These are phyloP conservation scores for Pygoscelis antarcticus DNA, from an alignment of 2,113 vertebrate species.

Conservation along the genomic window DNA sequence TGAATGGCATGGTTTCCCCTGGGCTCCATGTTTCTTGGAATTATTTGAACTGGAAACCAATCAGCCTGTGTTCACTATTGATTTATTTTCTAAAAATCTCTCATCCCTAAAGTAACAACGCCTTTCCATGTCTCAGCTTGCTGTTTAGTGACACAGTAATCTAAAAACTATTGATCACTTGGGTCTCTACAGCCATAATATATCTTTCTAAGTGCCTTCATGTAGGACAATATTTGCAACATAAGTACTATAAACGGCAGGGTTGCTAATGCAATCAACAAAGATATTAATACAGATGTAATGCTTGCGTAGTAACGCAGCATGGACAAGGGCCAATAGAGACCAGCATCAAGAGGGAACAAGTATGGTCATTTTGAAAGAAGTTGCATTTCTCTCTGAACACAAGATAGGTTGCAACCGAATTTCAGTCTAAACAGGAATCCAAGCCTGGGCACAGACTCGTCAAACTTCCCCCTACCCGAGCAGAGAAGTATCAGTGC, in stretches of 20 bases:
- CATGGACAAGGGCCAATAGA: neutral
- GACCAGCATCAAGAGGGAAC: neutral
- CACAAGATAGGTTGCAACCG: neutral
- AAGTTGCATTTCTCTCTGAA: neutral
- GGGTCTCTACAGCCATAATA: slow-evolving; percentile 25
- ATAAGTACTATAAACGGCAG: neutral
- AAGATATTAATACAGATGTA: neutral
- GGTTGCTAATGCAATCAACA: neutral
- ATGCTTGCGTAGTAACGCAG: neutral
- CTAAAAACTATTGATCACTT: slow-evolving; percentile 63
- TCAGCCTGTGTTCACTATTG: slow-evolving; percentile 37
- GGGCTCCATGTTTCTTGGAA: slow-evolving; percentile 49
- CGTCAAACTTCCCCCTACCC: neutral
- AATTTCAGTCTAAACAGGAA: neutral
- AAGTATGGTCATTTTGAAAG: neutral
- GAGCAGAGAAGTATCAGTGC: neutral
- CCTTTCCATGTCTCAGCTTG: slow-evolving; percentile 36
- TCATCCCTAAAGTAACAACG: slow-evolving; percentile 34
- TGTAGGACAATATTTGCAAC: neutral
- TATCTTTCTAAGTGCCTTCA: slow-evolving; percentile 14
- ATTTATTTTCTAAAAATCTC: slow-evolving; percentile 61
- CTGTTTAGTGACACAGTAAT: slow-evolving; percentile 52
- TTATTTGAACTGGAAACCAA: slow-evolving; percentile 60
- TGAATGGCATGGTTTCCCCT: slow-evolving; percentile 3
- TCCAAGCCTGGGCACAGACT: neutral